Base-by-base conservation (phyloP, 2,113 vertebrate species). In the Seriola quinqueradiata region DNA sequence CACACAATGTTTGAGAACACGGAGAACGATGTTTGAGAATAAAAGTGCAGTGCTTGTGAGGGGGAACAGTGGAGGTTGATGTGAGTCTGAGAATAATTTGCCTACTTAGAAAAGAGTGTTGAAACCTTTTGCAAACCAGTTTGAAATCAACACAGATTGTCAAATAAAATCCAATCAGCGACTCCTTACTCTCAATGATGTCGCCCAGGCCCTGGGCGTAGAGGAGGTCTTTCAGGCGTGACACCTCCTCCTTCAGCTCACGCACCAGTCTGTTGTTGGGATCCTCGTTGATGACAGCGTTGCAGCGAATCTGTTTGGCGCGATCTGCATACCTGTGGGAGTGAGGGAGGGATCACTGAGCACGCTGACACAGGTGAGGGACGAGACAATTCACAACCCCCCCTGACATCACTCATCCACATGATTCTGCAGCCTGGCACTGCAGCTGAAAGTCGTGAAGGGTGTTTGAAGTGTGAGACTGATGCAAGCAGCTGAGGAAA, bases 271-370 rank as follows among this genome's bases (percentile, higher is more conserved):
- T 96, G 93, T 98, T 98, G 95, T 98, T 99, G 85, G 98, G 98
- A 83, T 99, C 98, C 91, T 99, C 98, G 0, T 99, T 99, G 91
- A 99, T 98, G 83, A 99, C 95, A 0, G 98, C 98, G 0, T 99
- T 99, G 72, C 98, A 99, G 72, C 97, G 97, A 84, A 99, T 99
- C 95, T 99, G 98, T 92, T 99, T 99, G 90, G 98, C 98, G 13
- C 98, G 96, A 90, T 99, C 98, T 0, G 98, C 98, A 0, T 99
- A 99, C 93, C 98, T 99, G 86, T 16, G 73, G 57, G 55, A 14
- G 12, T 32, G 36, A 57, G 23, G 55, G 17, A 72, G 38, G 11
- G 50, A 61, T 64, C 52, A 44, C 0, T 46, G 32, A 69, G 48
- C 14, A n/a, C 11, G 63, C 7, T 77, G 21, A 82, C 54, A 68